Base-by-base conservation (phyloP, 30 jellyfish, hydroid and myxozoan genomes). In the Haliclystus octoradiatus region DNA sequence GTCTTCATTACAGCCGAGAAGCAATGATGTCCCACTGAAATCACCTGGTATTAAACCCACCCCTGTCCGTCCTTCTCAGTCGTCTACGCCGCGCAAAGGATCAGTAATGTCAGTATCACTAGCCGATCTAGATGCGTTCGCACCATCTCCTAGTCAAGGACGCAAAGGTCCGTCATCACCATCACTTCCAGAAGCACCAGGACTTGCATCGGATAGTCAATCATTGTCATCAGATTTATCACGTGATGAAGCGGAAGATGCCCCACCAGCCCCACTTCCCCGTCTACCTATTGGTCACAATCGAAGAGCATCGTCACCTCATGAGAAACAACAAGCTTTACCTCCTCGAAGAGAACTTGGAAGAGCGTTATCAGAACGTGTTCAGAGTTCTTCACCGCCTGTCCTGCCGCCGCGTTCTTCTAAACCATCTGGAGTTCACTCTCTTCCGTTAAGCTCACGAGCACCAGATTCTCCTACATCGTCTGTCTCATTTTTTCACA, bases 21-120 rank as follows among this genome's bases (percentile, higher is more conserved):
- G 74, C 31, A 71, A 81, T 23, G 98, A 89, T 3, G 46, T 64
- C n/a, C 70, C 93, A 29, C 63, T 89, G 33, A 89, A 89, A 63
- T 89, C 98, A n/a, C 98, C 98, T 49, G 98, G 98, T n/a, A 89
- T 89, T 14, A 89, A 89, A 72, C 72, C 97, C n/a, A n/a, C n/a
- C n/a, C n/a, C n/a, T n/a, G n/a, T n/a, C n/a, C n/a, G n/a, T n/a
- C n/a, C n/a, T n/a, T n/a, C n/a, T n/a, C n/a, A n/a, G n/a, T n/a
- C n/a, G n/a, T n/a, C n/a, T n/a, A n/a, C n/a, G n/a, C n/a, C n/a
- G n/a, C n/a, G n/a, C n/a, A n/a, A n/a, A n/a, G n/a, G 30, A 26
- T 72, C 93, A 3, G 29, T 50, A 29, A 35, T 76, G 2, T 71
- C 93, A 0, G 23, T 26, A 0, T 47, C 73, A 15, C 13, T 76